Base-by-base conservation (phyloP, 1,140 invertebrate species). In the Bombus balteatus region DNA sequence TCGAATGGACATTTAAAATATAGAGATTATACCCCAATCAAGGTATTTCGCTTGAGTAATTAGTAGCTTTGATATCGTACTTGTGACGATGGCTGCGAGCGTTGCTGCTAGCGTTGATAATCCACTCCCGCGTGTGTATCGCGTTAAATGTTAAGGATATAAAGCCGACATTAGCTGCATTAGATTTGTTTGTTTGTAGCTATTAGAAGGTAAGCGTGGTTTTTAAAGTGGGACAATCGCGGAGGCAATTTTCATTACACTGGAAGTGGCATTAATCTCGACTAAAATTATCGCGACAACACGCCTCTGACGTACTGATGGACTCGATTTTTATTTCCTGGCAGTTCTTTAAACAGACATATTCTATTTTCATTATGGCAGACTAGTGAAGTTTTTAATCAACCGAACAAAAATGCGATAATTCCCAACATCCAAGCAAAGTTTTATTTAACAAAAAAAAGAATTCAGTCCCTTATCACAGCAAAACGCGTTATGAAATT, bases 181-280 rank as follows among this genome's bases (percentile, higher is more conserved):
- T 53, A 53, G 47, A 53, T 53, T 53, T 22, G 47, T 53, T 41
- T 47, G 43, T 47, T 25, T 28, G 28, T 62, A 13, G 28, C 28
- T n/a, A 62, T 28, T 28, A 62, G 59, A 25, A n/a, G 12, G 59
- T 62, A 62, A 32, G 39, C 28, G 13, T 6, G 15, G n/a, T 68
- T 79, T 62, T 28, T 43, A 34, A 15, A 13, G 28, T n/a, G 12
- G 22, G 34, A 65, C 39, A 39, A 76, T 83, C 13, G 41, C n/a
- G 10, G 32, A 41, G 73, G 57, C 62, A 28, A 53, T 72, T 88
- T 87, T 43, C 53, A 88, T 57, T 83, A 43, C 65, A n/a, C 66
- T 59, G 15, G 53, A 66, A 68, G 37, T n/a, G 53, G 15, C 62
- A 88, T 88, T 88, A 87, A 83, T 88, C 80, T 76, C n/a, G 66